phyloP scores from a whole-genome alignment of 1,140 invertebrate genomes.

The Aphaenogaster rudis region DNA sequence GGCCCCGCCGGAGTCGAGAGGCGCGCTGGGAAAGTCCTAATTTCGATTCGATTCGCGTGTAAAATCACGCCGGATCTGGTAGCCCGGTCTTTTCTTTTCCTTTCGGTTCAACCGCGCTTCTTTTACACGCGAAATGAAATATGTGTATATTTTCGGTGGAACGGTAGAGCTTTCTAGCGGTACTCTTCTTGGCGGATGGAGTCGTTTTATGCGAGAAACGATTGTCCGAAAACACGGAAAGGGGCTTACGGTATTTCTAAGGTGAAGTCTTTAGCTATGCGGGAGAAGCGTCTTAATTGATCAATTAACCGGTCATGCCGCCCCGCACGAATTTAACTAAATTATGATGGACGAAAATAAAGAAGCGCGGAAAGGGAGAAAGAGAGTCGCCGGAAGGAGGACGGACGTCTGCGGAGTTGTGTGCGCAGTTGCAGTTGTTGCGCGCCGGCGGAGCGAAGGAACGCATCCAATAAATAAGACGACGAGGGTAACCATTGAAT shows the following conservation, averaged over 20 bases:
- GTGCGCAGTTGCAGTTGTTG: conserved; percentile 71
- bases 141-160: not conserved
- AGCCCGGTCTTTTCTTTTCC: no score
- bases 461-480: conserved; percentile 85
- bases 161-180: not conserved
- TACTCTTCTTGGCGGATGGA: no score
- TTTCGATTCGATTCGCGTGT: conserved; percentile 40
- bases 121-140: not conserved
- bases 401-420: conserved; percentile 55
- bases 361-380: not conserved
- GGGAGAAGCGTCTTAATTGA: conserved; percentile 30
- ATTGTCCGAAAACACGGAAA: not conserved
- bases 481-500: conserved; percentile 85
- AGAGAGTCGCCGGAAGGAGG: conserved; percentile 6
- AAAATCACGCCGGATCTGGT: not conserved
- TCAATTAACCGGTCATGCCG: conserved; percentile 37
- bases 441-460: conserved; percentile 75
- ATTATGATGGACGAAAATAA: conserved; percentile 34
- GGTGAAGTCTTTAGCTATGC: not conserved
- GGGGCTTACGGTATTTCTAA: not conserved
- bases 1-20: conserved; percentile 36
- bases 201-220: not conserved
- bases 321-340: conserved; percentile 41
- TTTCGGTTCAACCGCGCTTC: not conserved
- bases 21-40: conserved; percentile 37